phyloP scores from a whole-genome alignment of 2,888 invertebrate genomes.

The Invenusta paracnida region DNA sequence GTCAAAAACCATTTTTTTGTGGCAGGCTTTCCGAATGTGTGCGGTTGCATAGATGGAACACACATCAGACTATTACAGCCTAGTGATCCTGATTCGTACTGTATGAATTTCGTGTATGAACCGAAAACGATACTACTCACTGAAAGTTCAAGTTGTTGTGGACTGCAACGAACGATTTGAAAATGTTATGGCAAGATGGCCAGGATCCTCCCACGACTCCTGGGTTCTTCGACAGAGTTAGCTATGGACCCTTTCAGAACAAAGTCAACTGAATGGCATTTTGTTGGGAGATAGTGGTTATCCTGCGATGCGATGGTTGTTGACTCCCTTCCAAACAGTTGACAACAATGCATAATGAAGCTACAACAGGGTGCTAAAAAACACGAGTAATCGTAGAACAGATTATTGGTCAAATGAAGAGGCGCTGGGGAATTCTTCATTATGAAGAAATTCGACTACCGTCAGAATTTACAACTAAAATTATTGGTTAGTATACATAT shows the following conservation, averaged over 20 bases:
- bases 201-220: constrained; percentile 8
- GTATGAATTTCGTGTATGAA: background rate
- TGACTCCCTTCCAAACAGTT: background rate
- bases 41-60: background rate
- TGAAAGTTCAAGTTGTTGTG: background rate
- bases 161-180: background rate
- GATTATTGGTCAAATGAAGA: background rate
- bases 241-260: background rate
- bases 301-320: background rate
- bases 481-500: background rate
- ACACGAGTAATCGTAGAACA: background rate
- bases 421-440: background rate
- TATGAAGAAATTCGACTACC: background rate
- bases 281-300: background rate
- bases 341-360: too few relatives aligned
- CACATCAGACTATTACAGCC: background rate
- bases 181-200: background rate
- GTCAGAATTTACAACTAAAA: background rate
- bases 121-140: background rate
- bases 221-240: background rate
- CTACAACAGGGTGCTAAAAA: too few relatives aligned
- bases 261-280: background rate
- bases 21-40: background rate
- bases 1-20: background rate
- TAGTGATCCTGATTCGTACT: background rate